A percentile compares a stretch with the other conserved stretches of the same genome.
Evolutionary conservation across 2,888 invertebrate genomes (phyloP).

Genomic region (Apamea anceps): DNA sequence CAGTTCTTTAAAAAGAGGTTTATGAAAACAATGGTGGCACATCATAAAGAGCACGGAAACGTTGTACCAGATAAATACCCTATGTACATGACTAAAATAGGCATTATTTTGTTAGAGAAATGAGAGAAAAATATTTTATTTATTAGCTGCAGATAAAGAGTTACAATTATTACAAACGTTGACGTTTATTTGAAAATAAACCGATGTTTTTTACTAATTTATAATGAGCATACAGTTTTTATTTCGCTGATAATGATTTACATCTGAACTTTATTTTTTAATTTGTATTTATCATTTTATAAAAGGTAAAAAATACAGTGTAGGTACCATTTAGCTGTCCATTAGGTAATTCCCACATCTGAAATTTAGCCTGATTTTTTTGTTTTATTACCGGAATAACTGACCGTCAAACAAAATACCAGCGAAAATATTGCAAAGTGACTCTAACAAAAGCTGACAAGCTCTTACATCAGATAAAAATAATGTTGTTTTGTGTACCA

Average conservation of each 20-base stretch:
- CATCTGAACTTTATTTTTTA: too few relatives aligned
- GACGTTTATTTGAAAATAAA: background rate
- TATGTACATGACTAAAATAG: background rate
- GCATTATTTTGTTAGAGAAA: background rate
- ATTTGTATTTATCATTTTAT: background rate
- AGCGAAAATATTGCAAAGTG: slow-evolving; percentile 5
- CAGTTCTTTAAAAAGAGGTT: background rate
- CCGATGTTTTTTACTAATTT: background rate
- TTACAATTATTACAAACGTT: background rate
- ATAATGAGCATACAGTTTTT: background rate
- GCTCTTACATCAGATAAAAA: slow-evolving; percentile 59
- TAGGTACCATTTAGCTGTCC: background rate
- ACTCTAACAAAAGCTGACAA: slow-evolving; percentile 53
- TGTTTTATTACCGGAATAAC: background rate
- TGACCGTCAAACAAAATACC: background rate
- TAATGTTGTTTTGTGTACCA: slow-evolving; percentile 62
- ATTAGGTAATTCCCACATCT: background rate
- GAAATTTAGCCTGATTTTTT: background rate
- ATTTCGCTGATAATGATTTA: background rate
- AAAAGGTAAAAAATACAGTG: background rate
- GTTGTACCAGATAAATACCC: background rate
- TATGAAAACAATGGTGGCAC: background rate
- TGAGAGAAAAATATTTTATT: background rate
- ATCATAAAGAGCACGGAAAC: background rate
- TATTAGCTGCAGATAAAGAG: background rate